Percentiles rank a stretch among this genome's conserved stretches.
These are phyloP conservation scores for Octonoba sinensis DNA, from an alignment of 2,888 invertebrate species.

Conservation along the genomic window DNA sequence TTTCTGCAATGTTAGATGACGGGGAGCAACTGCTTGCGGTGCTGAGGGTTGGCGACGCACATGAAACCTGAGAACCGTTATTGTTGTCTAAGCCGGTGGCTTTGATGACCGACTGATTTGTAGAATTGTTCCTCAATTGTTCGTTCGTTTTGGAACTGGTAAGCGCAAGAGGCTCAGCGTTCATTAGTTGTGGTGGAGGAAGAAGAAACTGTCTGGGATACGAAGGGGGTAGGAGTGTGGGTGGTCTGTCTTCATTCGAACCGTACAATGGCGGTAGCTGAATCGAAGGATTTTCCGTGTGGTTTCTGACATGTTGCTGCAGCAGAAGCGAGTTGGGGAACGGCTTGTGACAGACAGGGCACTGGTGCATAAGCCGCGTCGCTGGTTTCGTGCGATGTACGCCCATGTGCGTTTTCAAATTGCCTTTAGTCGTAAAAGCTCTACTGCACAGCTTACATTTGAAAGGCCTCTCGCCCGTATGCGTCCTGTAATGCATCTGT, in stretches of 20 bases:
- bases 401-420: constrained; percentile 99
- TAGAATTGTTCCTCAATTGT: not conserved
- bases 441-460: constrained; percentile 96
- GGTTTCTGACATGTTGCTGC: constrained; percentile 94
- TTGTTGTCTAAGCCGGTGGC: constrained; percentile 32
- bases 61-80: constrained; percentile 5
- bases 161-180: constrained; percentile 50
- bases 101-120: constrained; percentile 50
- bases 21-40: constrained; percentile 44
- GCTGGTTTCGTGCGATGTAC: constrained; percentile 96
- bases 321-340: constrained; percentile 92
- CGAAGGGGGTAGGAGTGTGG: constrained; percentile 71
- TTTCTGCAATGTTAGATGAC: constrained; percentile 31
- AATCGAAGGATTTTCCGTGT: constrained; percentile 77
- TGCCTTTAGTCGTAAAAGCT: constrained; percentile 98
- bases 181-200: constrained; percentile 30
- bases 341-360: constrained; percentile 96
- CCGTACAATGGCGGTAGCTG: constrained; percentile 34
- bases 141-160: constrained; percentile 26
- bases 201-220: constrained; percentile 50
- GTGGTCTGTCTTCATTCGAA: constrained; percentile 83
- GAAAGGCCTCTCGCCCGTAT: constrained; percentile 95
- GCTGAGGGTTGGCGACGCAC: constrained; percentile 30
- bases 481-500: constrained; percentile 97
- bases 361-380: constrained; percentile 89